Evolutionary conservation across 2,797 vertebrate species (phyloP).

Genomic region (Champsocephalus gunnari): DNA sequence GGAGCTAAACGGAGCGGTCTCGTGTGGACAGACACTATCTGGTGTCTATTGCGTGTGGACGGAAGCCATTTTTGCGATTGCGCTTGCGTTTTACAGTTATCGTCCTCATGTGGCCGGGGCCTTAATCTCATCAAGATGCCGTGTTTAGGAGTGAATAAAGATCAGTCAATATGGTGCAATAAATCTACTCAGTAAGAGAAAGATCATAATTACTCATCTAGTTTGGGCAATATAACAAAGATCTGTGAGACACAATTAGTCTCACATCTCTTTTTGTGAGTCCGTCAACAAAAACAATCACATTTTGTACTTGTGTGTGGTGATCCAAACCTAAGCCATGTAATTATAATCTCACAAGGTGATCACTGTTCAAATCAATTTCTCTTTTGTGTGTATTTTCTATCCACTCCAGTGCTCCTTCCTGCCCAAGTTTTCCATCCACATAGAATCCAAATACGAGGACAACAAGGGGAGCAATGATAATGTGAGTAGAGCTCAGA

Average conservation of each 20-base stretch:
- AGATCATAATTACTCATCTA: slow-evolving; percentile 30
- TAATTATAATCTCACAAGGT: slow-evolving; percentile 19
- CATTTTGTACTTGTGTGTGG: slow-evolving; percentile 7
- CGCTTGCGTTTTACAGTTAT: no score
- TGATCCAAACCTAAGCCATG: slow-evolving; percentile 13
- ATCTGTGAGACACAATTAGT: slow-evolving; percentile 6
- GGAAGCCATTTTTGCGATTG: no score
- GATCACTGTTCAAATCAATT: not conserved
- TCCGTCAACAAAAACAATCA: slow-evolving; percentile 2
- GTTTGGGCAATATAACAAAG: slow-evolving; percentile 31
- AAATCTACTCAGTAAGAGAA: slow-evolving; percentile 42
- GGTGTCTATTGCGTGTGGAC: no score
- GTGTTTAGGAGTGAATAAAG: slow-evolving; percentile 42
- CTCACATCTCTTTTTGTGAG: slow-evolving; percentile 19
- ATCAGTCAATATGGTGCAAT: slow-evolving; percentile 9
- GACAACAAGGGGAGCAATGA: slow-evolving; percentile 90
- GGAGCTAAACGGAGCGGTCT: no score
- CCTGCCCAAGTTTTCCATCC: slow-evolving; percentile 96
- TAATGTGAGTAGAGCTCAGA: slow-evolving; percentile 85
- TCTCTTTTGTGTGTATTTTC: slow-evolving; percentile 34
- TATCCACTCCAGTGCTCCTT: slow-evolving; percentile 91
- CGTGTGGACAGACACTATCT: no score
- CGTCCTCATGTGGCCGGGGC: no score
- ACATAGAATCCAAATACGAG: slow-evolving; percentile 94
- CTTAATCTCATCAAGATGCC: slow-evolving; percentile 38